Base-by-base conservation (phyloP, 2,888 invertebrate genomes). In the Leptinotarsa tumamoca region DNA sequence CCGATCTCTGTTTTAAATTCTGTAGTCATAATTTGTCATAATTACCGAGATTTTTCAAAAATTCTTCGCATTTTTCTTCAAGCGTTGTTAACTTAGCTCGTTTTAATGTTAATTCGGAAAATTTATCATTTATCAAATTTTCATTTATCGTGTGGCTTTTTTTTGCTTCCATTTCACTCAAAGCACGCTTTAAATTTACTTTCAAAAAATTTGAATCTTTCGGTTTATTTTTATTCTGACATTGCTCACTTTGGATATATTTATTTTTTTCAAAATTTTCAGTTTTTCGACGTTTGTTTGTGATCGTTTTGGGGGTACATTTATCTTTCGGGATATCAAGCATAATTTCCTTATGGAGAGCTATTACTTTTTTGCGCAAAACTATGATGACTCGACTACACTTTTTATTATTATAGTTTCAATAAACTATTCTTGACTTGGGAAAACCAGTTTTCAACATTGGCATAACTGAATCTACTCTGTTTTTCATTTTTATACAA, bases 1-100 rank as follows among this genome's bases (percentile, higher is more conserved):
- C 54, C 17, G 68, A 68, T 68, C 50, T 68, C 43, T 68, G 68
- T 52, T 68, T 52, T 18, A 51, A 50, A 52, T 68, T 54, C 21
- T 18, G 21, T 51, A 51, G 3, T 18, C 21, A 3, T 15, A n/a
- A 21, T n/a, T 21, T 52, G 54, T 68, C 68, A 68, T 23, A 51
- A 52, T 68, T 23, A 21, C 23, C 33, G n/a, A 68, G 17, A 27
- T 23, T 15, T 18, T 52, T 54, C 52, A 68, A 68, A 68, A 68
- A 68, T 27, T 21, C 33, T 54, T 68, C 21, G 27, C 68, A 68
- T 15, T 68, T 68, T 23, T 52, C 54, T 52, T 54, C 33, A 23
- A 68, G 21, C 18, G 67, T 67, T 67, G 67, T 67, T 67, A 43
- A 15, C 18, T 17, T 49, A 33, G 43, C 51, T 51, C 17, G 51